Base-by-base conservation (phyloP, 2,797 vertebrate species). In the Danio tinwini region DNA sequence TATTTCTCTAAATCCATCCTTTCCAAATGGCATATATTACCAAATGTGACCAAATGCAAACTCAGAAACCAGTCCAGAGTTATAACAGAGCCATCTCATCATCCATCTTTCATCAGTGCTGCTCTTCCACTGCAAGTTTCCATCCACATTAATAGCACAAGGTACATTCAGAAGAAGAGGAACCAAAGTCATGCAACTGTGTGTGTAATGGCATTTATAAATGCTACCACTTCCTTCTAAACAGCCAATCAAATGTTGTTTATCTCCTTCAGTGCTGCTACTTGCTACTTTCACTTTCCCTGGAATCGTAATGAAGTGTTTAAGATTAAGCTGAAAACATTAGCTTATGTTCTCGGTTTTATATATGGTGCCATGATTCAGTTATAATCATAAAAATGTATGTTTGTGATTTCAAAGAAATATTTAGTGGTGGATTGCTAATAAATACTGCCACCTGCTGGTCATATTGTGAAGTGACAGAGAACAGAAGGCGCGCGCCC, bases 391-490 rank as follows among this genome's bases (percentile, higher is more conserved):
- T 7, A 50, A 11, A 29, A 3, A 29, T 29, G 29, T 29, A 0
- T 39, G 47, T 62, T n/a, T 42, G 40, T 52, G 1, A 21, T 14
- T 42, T 29, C 1, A 29, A 29, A 16, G 45, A 19, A 19, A 44
- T 39, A 13, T 62, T 13, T 63, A 11, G 12, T 63, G 10, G 61
- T 37, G 39, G 17, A 45, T 7, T 64, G 5, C 70, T 69, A 12
- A 37, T 6, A 53, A 11, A 21, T 61, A 17, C 49, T 74, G 50
- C 29, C 84, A 47, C 70, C 78, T 83, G 39, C 44, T 61, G 83
- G 74, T 74, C 50, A 17, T 17, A 5, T 10, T 65, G 5, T 40
- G 12, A 9, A 42, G 55, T 21, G 58, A 64, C 55, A 44, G 16
- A 29, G 1, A 17, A 47, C 19, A 47, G 13, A 49, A 4, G 49